These are phyloP conservation scores for Macrostomum lignano DNA, from an alignment of 1,140 invertebrate genomes.

Conservation along the genomic window DNA sequence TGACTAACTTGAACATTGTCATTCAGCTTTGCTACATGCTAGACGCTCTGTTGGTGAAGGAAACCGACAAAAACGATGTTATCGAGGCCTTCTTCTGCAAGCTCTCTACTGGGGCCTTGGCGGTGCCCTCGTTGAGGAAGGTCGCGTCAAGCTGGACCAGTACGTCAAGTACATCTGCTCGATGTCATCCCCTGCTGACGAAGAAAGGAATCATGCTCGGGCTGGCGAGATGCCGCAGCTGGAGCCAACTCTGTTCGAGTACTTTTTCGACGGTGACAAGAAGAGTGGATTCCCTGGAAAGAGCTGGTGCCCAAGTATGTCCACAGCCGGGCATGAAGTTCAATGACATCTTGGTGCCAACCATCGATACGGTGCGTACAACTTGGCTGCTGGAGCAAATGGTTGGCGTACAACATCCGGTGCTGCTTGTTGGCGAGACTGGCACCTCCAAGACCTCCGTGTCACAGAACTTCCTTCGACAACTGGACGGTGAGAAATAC, in stretches of 20 bases:
- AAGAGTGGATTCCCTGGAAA: constrained; percentile 51
- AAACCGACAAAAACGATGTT: not conserved
- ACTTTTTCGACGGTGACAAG: constrained; percentile 38
- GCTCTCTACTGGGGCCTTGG: not conserved
- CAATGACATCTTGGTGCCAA: constrained; percentile 59
- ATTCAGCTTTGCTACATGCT: constrained; percentile 1
- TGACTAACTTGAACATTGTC: constrained; percentile 48
- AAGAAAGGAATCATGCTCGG: not conserved
- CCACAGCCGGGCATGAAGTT: constrained; percentile 42
- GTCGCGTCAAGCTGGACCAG: not conserved
- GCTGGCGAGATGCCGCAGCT: not conserved
- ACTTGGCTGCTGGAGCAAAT: constrained; percentile 47
- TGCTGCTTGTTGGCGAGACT: constrained; percentile 53
- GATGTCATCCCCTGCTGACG: not conserved
- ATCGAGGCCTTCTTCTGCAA: not conserved
- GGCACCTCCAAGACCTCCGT: constrained; percentile 67
- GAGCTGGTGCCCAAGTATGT: constrained; percentile 42
- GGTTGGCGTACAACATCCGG: constrained; percentile 43
- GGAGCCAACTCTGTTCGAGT: constrained; percentile 55
- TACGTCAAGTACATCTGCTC: not conserved
- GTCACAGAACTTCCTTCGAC: constrained; percentile 45
- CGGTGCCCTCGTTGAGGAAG: not conserved
- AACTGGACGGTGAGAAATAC: constrained; percentile 32
- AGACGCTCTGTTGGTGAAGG: not conserved
- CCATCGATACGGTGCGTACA: constrained; percentile 47